Conservation (phyloP, 2,888 invertebrate genomes). For the Dynastes maya region DNA sequence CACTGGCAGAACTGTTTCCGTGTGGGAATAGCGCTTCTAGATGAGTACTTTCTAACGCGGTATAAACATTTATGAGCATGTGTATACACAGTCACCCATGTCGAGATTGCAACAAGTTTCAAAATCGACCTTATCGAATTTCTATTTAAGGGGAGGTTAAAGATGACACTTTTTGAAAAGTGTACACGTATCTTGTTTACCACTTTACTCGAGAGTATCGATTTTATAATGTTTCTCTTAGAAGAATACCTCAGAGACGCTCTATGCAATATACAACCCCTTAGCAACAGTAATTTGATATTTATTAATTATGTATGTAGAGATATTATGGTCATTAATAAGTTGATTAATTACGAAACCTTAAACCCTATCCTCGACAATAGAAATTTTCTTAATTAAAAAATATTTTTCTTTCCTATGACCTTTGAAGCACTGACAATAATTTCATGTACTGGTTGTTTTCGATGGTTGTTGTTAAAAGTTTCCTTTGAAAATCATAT, state of each 20-base stretch:
- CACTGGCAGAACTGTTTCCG: too few relatives aligned
- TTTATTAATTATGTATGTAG: constrained; percentile 10
- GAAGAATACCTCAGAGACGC: not conserved
- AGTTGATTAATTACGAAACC: not conserved
- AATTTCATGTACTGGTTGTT: too few relatives aligned
- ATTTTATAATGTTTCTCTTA: not conserved
- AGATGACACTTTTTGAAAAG: not conserved
- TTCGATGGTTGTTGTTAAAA: too few relatives aligned
- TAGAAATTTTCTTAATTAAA: not conserved
- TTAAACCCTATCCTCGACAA: not conserved
- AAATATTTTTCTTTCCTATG: not conserved
- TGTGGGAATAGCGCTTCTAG: too few relatives aligned
- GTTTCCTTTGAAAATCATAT: too few relatives aligned
- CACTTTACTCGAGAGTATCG: not conserved
- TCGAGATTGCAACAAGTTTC: too few relatives aligned
- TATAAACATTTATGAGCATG: too few relatives aligned
- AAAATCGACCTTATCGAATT: not conserved
- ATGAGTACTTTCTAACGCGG: too few relatives aligned
- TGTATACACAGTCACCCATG: too few relatives aligned
- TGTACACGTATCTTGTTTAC: not conserved
- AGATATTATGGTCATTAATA: not conserved
- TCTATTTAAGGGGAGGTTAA: not conserved
- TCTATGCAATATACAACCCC: not conserved
- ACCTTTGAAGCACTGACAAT: not conserved
- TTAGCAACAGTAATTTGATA: not conserved